phyloP scores from a whole-genome alignment of 1,140 invertebrate genomes.

The Alviniconcha marisindica region DNA sequence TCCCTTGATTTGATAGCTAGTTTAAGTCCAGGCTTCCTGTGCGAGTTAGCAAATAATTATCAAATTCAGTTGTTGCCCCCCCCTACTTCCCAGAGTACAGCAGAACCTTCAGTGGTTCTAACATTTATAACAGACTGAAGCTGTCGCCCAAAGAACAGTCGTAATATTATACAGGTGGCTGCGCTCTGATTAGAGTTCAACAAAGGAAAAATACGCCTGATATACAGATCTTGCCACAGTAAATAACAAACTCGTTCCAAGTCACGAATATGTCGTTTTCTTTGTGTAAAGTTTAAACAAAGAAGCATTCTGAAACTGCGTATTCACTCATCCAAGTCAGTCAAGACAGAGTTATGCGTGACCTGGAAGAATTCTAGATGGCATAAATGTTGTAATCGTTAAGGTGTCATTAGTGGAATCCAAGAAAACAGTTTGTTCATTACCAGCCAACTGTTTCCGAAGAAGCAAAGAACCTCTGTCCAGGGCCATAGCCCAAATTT shows the following conservation, averaged over 20 bases:
- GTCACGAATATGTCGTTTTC: neutral
- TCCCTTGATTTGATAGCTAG: too few relatives aligned
- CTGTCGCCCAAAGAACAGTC: too few relatives aligned
- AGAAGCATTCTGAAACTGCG: neutral
- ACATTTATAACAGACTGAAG: too few relatives aligned
- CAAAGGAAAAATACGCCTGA: too few relatives aligned
- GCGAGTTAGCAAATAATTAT: too few relatives aligned
- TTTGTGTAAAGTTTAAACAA: neutral
- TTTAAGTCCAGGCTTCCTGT: too few relatives aligned
- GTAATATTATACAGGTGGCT: too few relatives aligned
- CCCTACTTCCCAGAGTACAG: too few relatives aligned
- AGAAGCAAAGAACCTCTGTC: slow-evolving; percentile 36
- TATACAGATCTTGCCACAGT: too few relatives aligned
- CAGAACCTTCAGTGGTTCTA: too few relatives aligned
- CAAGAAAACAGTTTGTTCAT: neutral
- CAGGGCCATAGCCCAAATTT: slow-evolving; percentile 39
- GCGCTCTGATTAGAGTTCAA: too few relatives aligned
- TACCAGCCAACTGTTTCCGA: slow-evolving; percentile 38
- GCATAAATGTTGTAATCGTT: neutral
- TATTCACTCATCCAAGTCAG: neutral
- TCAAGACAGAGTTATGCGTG: slow-evolving; percentile 2
- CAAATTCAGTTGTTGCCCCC: too few relatives aligned
- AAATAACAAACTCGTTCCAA: neutral
- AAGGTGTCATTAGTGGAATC: neutral
- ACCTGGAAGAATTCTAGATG: neutral